Conservation (phyloP, 2,113 vertebrate genomes). For the Pogona vitticeps region DNA sequence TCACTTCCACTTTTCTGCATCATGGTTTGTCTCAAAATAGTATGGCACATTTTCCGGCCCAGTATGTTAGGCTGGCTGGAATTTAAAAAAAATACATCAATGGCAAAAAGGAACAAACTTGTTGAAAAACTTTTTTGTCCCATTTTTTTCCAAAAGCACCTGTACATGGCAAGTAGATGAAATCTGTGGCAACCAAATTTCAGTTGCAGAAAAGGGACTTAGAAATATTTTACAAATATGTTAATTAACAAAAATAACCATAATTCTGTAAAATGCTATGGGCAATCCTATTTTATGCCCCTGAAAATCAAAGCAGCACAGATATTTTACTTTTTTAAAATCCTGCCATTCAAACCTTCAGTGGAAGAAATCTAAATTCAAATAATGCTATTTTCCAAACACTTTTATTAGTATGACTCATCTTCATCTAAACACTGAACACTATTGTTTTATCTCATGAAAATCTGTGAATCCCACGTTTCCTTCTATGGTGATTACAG, state of each 20-base stretch:
- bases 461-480: constrained; percentile 15
- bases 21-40: no score
- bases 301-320: constrained; percentile 34
- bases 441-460: constrained; percentile 19
- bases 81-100: no score
- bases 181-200: no score
- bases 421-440: not conserved
- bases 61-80: no score
- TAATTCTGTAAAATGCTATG: not conserved
- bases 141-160: no score
- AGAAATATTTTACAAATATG: not conserved
- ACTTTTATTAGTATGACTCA: not conserved
- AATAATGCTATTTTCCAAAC: constrained; percentile 8
- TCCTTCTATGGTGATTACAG: constrained; percentile 6
- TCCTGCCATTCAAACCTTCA: constrained; percentile 19
- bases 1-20: no score
- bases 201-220: not conserved
- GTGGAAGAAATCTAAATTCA: constrained; percentile 17
- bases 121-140: no score
- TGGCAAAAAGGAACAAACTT: no score
- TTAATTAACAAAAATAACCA: not conserved
- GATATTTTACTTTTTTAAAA: not conserved
- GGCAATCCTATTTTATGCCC: constrained; percentile 19
- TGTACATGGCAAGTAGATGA: no score
- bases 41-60: no score